phyloP scores from a whole-genome alignment of 2,888 invertebrate genomes.

The Hyalella azteca region DNA sequence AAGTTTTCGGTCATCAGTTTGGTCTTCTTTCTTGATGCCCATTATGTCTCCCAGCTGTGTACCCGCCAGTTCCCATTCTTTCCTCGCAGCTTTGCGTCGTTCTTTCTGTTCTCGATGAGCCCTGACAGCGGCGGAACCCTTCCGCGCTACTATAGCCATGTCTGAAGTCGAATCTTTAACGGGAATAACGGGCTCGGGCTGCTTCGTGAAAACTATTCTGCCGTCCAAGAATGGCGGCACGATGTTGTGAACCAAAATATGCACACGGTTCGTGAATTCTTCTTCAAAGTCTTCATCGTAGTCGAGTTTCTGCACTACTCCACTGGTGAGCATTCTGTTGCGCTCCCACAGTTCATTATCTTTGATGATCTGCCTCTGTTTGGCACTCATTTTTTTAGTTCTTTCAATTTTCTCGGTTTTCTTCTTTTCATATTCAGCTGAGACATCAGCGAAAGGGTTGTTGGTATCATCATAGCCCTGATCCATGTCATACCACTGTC shows the following conservation, averaged over 20 bases:
- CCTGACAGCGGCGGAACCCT: constrained; percentile 89
- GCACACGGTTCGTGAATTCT: constrained; percentile 91
- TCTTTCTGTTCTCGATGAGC: constrained; percentile 95
- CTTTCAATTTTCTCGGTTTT: constrained; percentile 82
- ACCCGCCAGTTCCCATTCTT: constrained; percentile 98
- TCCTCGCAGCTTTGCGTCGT: constrained; percentile 93
- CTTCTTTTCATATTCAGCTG: constrained; percentile 89
- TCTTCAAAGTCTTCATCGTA: constrained; percentile 94
- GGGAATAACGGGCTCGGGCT: constrained; percentile 98
- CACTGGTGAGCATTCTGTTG: constrained; percentile 81
- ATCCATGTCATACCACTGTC: constrained; percentile 81
- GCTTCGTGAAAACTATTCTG: constrained; percentile 97
- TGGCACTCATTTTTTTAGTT: constrained; percentile 81
- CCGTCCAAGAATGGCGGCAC: constrained; percentile 99
- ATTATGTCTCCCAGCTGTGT: constrained; percentile 83
- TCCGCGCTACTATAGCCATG: constrained; percentile 89
- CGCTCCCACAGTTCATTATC: constrained; percentile 99
- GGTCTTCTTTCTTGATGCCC: constrained; percentile 85
- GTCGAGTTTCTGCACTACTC: constrained; percentile 88
- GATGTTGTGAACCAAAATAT: constrained; percentile 95
- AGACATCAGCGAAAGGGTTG: constrained; percentile 88
- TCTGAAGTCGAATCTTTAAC: constrained; percentile 94
- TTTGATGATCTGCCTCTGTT: constrained; percentile 94
- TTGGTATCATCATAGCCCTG: constrained; percentile 80
- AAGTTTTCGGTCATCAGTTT: constrained; percentile 67